These are phyloP conservation scores for Portevinia maculata DNA, from an alignment of 2,888 invertebrate species.

Conservation along the genomic window DNA sequence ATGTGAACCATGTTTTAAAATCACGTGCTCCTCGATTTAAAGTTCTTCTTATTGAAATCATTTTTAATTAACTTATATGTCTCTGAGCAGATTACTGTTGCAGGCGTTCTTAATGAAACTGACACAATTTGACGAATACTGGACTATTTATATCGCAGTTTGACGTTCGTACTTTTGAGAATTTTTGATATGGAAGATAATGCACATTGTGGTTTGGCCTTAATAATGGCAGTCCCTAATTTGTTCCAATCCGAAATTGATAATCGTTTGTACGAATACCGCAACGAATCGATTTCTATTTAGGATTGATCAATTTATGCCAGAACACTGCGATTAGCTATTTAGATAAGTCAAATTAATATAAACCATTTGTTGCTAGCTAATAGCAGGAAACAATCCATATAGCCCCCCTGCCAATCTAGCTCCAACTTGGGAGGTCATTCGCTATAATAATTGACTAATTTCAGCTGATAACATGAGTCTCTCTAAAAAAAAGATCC, in stretches of 20 bases:
- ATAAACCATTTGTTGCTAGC: not conserved
- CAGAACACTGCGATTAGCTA: not conserved
- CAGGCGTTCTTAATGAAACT: too few relatives aligned
- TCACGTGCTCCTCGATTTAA: too few relatives aligned
- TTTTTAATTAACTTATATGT: too few relatives aligned
- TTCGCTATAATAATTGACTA: conserved; percentile 1
- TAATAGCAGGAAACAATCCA: not conserved
- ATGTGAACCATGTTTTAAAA: too few relatives aligned
- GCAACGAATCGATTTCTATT: not conserved
- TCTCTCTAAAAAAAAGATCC: not conserved
- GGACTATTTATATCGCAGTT: too few relatives aligned
- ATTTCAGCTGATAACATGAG: conserved; percentile 7
- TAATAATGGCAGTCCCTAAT: too few relatives aligned
- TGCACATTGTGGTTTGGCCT: too few relatives aligned
- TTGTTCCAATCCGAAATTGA: not conserved
- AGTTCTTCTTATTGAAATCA: too few relatives aligned
- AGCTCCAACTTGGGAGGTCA: conserved; percentile 29
- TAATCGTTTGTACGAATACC: not conserved
- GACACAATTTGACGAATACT: too few relatives aligned
- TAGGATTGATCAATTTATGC: not conserved
- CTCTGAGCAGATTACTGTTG: too few relatives aligned
- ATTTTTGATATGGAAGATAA: too few relatives aligned
- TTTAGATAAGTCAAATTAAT: not conserved
- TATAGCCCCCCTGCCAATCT: conserved; percentile 29
- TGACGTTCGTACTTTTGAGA: too few relatives aligned